Evolutionary conservation across 2,797 vertebrate species (phyloP), one percentile per base, ranked within the genome.

Genomic region (Sebastolobus altivelis): DNA sequence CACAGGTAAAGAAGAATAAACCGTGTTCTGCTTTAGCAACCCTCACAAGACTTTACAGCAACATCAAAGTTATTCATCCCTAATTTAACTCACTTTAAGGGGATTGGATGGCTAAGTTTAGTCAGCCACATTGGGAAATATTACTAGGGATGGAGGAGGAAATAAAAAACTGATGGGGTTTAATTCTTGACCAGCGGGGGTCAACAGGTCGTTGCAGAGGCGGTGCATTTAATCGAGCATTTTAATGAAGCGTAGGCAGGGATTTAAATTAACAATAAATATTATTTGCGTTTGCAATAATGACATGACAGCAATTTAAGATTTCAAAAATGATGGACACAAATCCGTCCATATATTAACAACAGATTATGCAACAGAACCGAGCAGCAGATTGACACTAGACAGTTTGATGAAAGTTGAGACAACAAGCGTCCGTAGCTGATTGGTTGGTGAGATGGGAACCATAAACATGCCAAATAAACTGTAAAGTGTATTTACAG

Each of bases 1-100:
- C 86, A 99, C 99, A 70, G 99, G 99, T 98, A 43, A 86, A 71
- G n/a, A 76, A 55, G 29, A 13, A 58, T 49, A 49, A 49, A 67
- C 16, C 12, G 31, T 4, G 14, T 4, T 59, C 20, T 55, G 2
- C 31, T 68, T 10, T 1, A 65, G 14, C 22, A 8, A 5, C 22
- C 12, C 25, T 25, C 25, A 25, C 25, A 25, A 25, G 25, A 31
- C 13, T 67, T 18, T 58, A 66, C 3, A 27, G 16, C n/a, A 52
- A n/a, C 8, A 55, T 33, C 6, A 4, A 13, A 35, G 52, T 65
- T 46, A 54, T 74, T 65, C 10, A 67, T 8, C 27, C n/a, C 14
- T 37, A 35, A 63, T 60, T 18, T 5, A 56, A 58, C 13, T 1
- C 1, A 12, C 38, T 62, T 27, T 29, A 31, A 25, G 40, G 2